A percentile compares a stretch with the other conserved stretches of the same genome.
Evolutionary conservation across 2,113 vertebrate genomes (phyloP).

Genomic region (Seriola rivoliana): DNA sequence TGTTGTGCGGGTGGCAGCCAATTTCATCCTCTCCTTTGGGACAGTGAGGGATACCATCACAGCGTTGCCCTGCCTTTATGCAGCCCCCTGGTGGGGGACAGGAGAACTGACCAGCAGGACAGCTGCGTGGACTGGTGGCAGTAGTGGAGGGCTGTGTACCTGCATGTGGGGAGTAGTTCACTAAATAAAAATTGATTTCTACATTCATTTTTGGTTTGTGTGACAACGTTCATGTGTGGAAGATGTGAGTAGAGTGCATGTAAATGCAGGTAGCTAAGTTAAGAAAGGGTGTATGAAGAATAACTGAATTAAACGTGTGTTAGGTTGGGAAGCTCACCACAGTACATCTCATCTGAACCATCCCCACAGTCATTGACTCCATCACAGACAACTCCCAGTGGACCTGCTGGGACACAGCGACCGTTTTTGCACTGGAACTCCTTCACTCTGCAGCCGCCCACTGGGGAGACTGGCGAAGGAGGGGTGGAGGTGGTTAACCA

Average conservation of each 20-base stretch:
- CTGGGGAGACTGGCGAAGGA: slow-evolving; percentile 10
- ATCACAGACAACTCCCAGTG: slow-evolving; percentile 81
- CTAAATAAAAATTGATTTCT: neutral
- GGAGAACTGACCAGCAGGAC: slow-evolving; percentile 79
- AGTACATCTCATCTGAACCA: slow-evolving; percentile 84
- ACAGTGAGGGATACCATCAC: slow-evolving; percentile 84
- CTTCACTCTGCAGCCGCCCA: slow-evolving; percentile 66
- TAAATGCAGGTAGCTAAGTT: neutral
- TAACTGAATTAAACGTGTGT: neutral
- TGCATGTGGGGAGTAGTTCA: slow-evolving; percentile 12
- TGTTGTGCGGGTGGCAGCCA: slow-evolving; percentile 70
- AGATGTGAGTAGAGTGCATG: neutral
- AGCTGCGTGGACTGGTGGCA: slow-evolving; percentile 54
- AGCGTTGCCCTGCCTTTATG: slow-evolving; percentile 70
- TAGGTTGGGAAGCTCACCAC: slow-evolving; percentile 75
- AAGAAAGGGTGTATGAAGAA: neutral
- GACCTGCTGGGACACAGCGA: slow-evolving; percentile 81
- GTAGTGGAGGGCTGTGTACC: slow-evolving; percentile 73
- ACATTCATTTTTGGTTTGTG: neutral
- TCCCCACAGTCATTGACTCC: slow-evolving; percentile 87
- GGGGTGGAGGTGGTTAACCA: slow-evolving; percentile 48
- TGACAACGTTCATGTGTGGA: neutral
- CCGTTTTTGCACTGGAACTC: slow-evolving; percentile 85
- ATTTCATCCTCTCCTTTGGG: slow-evolving; percentile 84
- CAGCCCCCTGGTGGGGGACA: slow-evolving; percentile 83